Percentiles rank a stretch among this genome's conserved stretches.
phyloP scores from a whole-genome alignment of 1,140 invertebrate genomes.

The Cepaea nemoralis region DNA sequence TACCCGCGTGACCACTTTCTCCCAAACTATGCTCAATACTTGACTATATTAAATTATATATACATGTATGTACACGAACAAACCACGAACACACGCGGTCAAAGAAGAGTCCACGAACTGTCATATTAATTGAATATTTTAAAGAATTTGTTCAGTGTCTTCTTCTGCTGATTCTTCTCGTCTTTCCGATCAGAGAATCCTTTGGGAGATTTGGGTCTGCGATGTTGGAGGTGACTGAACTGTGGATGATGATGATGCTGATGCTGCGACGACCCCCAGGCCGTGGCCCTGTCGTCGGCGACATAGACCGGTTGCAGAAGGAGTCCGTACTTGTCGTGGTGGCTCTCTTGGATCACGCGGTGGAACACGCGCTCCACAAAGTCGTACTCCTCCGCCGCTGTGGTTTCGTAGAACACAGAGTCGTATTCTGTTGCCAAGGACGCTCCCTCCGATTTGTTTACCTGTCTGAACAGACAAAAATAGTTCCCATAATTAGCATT shows the following conservation, averaged over 20 bases:
- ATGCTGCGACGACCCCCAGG: slow-evolving; percentile 38
- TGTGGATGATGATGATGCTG: background rate
- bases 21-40: too few relatives aligned
- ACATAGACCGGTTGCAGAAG: slow-evolving; percentile 63
- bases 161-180: slow-evolving; percentile 63
- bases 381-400: slow-evolving; percentile 71
- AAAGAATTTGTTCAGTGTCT: slow-evolving; percentile 69
- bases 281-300: slow-evolving; percentile 57
- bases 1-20: too few relatives aligned
- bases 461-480: slow-evolving; percentile 61
- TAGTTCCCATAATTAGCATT: background rate
- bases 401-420: slow-evolving; percentile 69
- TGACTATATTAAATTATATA: too few relatives aligned
- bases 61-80: too few relatives aligned
- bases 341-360: slow-evolving; percentile 65
- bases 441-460: slow-evolving; percentile 68
- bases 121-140: slow-evolving; percentile 67
- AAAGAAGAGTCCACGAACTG: too few relatives aligned
- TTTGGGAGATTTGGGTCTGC: slow-evolving; percentile 61
- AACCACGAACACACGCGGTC: too few relatives aligned
- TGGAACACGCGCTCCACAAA: slow-evolving; percentile 69
- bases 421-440: slow-evolving; percentile 64
- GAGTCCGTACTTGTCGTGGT: slow-evolving; percentile 62
- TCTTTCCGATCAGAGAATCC: slow-evolving; percentile 58
- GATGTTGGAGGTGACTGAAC: slow-evolving; percentile 36